These are phyloP conservation scores for Trinorchestia longiramus DNA, from an alignment of 1,140 invertebrate species.

Conservation along the genomic window DNA sequence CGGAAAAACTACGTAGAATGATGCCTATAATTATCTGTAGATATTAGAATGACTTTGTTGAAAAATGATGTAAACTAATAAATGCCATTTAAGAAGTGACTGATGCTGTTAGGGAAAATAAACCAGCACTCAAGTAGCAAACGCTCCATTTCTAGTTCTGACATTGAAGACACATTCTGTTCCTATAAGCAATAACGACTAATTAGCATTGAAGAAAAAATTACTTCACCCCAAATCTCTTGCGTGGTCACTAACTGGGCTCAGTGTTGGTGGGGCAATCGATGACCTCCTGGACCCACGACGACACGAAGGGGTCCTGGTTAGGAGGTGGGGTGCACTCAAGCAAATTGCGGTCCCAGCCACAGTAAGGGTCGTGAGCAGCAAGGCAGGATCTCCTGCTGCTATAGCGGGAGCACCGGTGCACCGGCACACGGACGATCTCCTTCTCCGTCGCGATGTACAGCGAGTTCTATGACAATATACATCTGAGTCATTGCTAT, in stretches of 20 bases:
- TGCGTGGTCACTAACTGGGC: constrained; percentile 67
- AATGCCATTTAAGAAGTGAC: too few relatives aligned
- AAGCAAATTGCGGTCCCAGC: constrained; percentile 84
- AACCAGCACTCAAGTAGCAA: too few relatives aligned
- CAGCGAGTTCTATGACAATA: constrained; percentile 77
- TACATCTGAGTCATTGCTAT: too few relatives aligned
- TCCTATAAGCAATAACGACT: too few relatives aligned
- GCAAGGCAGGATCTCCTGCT: constrained; percentile 81
- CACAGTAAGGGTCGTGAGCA: constrained; percentile 93
- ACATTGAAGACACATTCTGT: too few relatives aligned
- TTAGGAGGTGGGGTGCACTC: constrained; percentile 79
- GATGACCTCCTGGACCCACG: constrained; percentile 81
- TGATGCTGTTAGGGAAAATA: too few relatives aligned
- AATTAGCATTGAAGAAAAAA: too few relatives aligned
- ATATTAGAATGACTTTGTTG: too few relatives aligned
- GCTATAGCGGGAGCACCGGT: constrained; percentile 82
- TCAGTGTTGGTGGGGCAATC: constrained; percentile 77
- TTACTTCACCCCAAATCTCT: neutral
- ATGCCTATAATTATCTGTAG: too few relatives aligned
- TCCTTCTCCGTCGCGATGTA: constrained; percentile 83
- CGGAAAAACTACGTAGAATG: too few relatives aligned
- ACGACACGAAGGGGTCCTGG: constrained; percentile 75
- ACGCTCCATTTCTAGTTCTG: too few relatives aligned
- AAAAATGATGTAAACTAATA: too few relatives aligned
- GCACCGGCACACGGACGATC: constrained; percentile 80